Percentiles rank a stretch among this genome's conserved stretches.
Evolutionary conservation across 2,888 invertebrate genomes (phyloP).

Genomic region (Noctua comes): DNA sequence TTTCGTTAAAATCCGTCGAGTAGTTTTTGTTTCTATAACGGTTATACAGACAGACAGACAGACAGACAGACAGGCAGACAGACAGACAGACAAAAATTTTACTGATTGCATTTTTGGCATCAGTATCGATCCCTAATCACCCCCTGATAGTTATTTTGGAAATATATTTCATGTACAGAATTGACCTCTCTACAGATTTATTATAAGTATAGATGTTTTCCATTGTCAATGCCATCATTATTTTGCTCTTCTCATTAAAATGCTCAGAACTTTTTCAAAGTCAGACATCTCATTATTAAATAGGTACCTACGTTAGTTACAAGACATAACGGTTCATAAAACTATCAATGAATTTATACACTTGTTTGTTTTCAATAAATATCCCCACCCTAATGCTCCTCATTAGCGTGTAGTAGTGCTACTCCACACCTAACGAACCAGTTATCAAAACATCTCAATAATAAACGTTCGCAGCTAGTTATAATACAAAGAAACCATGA

Average conservation of each 20-base stretch:
- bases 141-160: too few relatives aligned
- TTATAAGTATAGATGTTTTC: neutral
- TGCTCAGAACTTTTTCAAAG: neutral
- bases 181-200: too few relatives aligned
- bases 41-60: too few relatives aligned
- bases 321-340: conserved; percentile 1
- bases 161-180: too few relatives aligned
- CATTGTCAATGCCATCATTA: neutral
- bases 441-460: conserved; percentile 28
- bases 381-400: conserved; percentile 6
- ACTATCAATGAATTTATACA: conserved; percentile 1
- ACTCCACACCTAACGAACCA: neutral
- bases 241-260: neutral
- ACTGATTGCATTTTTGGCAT: too few relatives aligned
- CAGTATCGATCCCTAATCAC: too few relatives aligned
- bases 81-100: too few relatives aligned
- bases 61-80: too few relatives aligned
- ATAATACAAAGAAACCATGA: conserved; percentile 17
- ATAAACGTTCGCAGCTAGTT: conserved; percentile 14
- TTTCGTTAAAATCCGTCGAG: too few relatives aligned
- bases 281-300: neutral
- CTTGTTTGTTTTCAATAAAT: conserved; percentile 3
- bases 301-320: neutral
- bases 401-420: conserved; percentile 7
- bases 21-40: too few relatives aligned